Conservation (phyloP, 2,797 vertebrate species). For the Tarsius wallacei region DNA sequence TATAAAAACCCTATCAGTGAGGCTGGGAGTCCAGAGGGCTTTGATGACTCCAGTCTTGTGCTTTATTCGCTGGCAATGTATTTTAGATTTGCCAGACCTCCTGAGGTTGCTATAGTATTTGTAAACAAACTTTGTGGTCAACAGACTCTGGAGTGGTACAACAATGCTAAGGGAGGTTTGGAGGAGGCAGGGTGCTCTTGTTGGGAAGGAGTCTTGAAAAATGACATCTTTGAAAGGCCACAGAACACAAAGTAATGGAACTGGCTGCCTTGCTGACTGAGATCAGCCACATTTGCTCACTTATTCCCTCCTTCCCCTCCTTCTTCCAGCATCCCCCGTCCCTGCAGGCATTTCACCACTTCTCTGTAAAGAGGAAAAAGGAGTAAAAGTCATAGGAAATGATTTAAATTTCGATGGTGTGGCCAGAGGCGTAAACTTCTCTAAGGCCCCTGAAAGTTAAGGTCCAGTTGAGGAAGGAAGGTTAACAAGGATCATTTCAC, state of each 20-base stretch:
- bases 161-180: slow-evolving; percentile 62
- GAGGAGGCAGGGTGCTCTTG: slow-evolving; percentile 37
- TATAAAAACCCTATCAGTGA: slow-evolving; percentile 46
- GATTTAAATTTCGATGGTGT: neutral
- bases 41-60: neutral
- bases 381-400: neutral
- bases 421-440: neutral
- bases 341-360: neutral
- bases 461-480: neutral
- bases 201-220: slow-evolving; percentile 64
- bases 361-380: neutral
- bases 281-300: neutral
- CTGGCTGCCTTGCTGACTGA: neutral
- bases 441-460: neutral
- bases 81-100: slow-evolving; percentile 83
- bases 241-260: neutral
- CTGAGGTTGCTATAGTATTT: slow-evolving; percentile 83
- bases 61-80: slow-evolving; percentile 74
- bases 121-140: slow-evolving; percentile 87
- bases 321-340: neutral
- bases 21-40: slow-evolving; percentile 26
- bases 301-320: neutral
- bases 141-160: slow-evolving; percentile 64
- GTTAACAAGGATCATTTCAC: neutral
- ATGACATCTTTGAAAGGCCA: slow-evolving; percentile 53